Evolutionary conservation across 2,797 vertebrate genomes (phyloP).

Genomic region (Parauchenoglanis ngamensis): DNA sequence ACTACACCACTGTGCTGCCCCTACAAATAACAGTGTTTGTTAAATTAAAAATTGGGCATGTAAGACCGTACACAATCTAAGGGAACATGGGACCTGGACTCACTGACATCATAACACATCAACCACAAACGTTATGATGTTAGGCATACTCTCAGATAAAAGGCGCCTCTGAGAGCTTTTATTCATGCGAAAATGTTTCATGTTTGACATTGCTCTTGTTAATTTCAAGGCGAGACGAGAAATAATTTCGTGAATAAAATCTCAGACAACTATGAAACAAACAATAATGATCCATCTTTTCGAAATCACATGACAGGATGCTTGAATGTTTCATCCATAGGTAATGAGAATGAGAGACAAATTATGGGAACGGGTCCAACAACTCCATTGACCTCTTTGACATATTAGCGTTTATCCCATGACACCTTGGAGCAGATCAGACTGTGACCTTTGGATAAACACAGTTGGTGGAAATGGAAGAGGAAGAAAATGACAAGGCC

Average conservation of each 20-base stretch:
- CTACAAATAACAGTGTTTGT: constrained; percentile 9
- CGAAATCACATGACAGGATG: not conserved
- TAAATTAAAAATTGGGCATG: constrained; percentile 32
- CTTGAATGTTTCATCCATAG: not conserved
- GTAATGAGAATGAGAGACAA: constrained; percentile 48
- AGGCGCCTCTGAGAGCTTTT: not conserved
- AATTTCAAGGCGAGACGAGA: constrained; percentile 35
- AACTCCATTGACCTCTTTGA: constrained; percentile 12
- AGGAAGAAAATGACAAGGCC: constrained; percentile 10
- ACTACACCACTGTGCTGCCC: too few relatives aligned
- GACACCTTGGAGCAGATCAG: not conserved
- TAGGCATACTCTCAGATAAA: not conserved
- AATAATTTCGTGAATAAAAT: constrained; percentile 37
- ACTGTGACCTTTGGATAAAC: constrained; percentile 40
- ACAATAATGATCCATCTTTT: constrained; percentile 6
- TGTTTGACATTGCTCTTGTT: constrained; percentile 45
- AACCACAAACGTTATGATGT: not conserved
- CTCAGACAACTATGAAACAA: constrained; percentile 33
- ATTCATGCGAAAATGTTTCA: constrained; percentile 22
- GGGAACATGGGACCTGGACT: constrained; percentile 26
- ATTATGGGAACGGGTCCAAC: constrained; percentile 42
- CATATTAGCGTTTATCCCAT: not conserved
- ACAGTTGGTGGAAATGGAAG: not conserved
- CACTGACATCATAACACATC: not conserved
- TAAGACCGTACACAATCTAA: constrained; percentile 13